Evolutionary conservation across 2,888 invertebrate species (phyloP).

Genomic region (Ormyrus thymus): DNA sequence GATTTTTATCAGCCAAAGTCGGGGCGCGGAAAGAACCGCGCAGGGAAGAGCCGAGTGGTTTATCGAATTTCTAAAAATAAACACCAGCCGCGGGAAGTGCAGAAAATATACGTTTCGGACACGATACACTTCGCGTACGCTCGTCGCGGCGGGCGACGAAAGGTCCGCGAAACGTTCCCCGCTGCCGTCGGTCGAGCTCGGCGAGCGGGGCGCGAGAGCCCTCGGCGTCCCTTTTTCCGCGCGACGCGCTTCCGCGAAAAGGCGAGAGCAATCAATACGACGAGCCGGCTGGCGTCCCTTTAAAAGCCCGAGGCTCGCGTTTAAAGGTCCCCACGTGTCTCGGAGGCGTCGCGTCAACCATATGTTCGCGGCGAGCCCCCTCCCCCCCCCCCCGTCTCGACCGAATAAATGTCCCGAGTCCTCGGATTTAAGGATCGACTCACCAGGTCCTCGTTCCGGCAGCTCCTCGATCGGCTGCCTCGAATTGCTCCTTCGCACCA

Average conservation of each 20-base stretch:
- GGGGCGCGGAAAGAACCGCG: neutral
- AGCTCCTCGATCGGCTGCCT: constrained; percentile 69
- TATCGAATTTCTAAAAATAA: constrained; percentile 17
- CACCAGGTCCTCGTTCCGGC: constrained; percentile 77
- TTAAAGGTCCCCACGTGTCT: constrained; percentile 16
- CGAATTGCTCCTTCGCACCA: constrained; percentile 74
- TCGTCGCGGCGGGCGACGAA: neutral
- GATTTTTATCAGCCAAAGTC: neutral
- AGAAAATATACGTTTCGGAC: constrained; percentile 15
- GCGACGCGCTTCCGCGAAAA: too few species aligned
- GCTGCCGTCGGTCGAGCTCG: too few species aligned
- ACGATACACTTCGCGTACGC: neutral
- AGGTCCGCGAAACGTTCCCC: constrained; percentile 1
- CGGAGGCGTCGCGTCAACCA: constrained; percentile 46
- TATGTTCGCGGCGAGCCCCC: constrained; percentile 45
- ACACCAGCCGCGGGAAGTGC: neutral
- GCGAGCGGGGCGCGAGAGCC: neutral
- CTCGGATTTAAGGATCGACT: constrained; percentile 63
- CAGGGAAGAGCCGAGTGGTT: neutral
- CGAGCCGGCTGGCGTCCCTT: neutral
- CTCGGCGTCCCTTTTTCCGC: neutral
- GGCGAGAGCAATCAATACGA: too few species aligned
- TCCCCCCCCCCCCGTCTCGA: neutral
- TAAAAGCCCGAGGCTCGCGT: constrained; percentile 13
- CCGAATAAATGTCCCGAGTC: neutral